These are phyloP conservation scores for Alviniconcha marisindica DNA, from an alignment of 1,140 invertebrate species.

Conservation along the genomic window DNA sequence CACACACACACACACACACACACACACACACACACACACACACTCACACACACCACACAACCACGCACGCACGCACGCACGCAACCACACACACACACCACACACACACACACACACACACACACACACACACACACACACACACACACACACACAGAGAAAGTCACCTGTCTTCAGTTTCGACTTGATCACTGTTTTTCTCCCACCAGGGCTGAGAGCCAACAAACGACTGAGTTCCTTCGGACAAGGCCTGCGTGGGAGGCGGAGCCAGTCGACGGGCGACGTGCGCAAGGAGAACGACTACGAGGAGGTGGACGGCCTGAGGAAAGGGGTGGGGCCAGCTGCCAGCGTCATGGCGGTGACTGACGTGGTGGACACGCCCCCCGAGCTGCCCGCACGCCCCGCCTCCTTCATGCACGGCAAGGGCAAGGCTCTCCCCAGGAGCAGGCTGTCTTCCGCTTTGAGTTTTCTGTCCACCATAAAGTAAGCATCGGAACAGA, in stretches of 20 bases:
- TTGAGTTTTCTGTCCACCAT: not conserved
- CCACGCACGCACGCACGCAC: too few species aligned
- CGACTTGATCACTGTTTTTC: not conserved
- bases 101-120: too few species aligned
- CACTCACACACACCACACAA: too few species aligned
- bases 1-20: not conserved
- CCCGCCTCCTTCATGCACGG: constrained; percentile 26
- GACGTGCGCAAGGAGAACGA: constrained; percentile 47
- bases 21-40: not conserved
- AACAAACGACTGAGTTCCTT: not conserved
- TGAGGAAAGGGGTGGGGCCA: constrained; percentile 19
- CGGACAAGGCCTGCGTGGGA: not conserved
- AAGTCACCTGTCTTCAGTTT: constrained; percentile 32
- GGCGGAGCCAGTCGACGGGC: constrained; percentile 44
- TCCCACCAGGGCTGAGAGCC: not conserved
- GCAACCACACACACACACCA: too few species aligned
- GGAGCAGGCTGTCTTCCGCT: not conserved
- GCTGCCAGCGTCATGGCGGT: not conserved
- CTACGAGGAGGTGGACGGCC: constrained; percentile 56
- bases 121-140: too few species aligned
- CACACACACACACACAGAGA: too few species aligned
- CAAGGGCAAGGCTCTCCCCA: not conserved
- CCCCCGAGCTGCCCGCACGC: constrained; percentile 40
- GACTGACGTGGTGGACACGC: constrained; percentile 6
- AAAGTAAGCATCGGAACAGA: too few species aligned